Evolutionary conservation across 2,797 vertebrate genomes (phyloP), one percentile per base, ranked within the genome.

Genomic region (Hippoglossus hippoglossus): DNA sequence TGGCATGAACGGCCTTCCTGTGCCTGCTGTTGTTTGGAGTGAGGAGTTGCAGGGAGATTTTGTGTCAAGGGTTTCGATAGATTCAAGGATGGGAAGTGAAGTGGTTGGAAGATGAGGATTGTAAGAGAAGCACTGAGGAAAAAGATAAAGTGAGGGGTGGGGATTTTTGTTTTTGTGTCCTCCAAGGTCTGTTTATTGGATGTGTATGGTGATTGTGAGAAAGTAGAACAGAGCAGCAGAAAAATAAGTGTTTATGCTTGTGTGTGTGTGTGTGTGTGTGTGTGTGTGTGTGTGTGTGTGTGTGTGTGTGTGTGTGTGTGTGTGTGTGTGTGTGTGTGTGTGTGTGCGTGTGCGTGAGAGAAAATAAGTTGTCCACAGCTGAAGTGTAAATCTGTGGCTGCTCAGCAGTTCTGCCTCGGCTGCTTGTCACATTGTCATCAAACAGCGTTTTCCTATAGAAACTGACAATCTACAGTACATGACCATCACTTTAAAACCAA

Each of bases 121-220:
- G 9, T 7, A 63, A 66, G 36, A 11, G 6, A 65, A 81, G 68
- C 68, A 71, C 54, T 22, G 34, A 13, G 36, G 36, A 39, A 39
- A 39, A 11, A 75, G 67, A 82, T 76, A 67, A 6, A 19, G 44
- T 0, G 58, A 66, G 55, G 22, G 58, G 31, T 62, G 46, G 49
- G 62, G 63, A 44, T 24, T 49, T n/a, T 11, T 4, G 80, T 82
- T 80, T 82, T 59, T 65, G 34, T 28, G 44, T 77, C 64, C n/a
- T 66, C 46, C 88, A 80, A 90, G 86, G 87, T 86, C 81, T 82
- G 79, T 78, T 67, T 72, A 50, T 36, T 61, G 28, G 73, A 69
- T 8, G 19, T 68, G 26, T 70, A 73, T 28, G 44, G 56, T 26
- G 66, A 75, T 52, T 70, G 70, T 65, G 74, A 71, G 36, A 54